Percentiles rank a stretch among this genome's conserved stretches.
Evolutionary conservation across 2,797 vertebrate species (phyloP).

Genomic region (Falco rusticolus): DNA sequence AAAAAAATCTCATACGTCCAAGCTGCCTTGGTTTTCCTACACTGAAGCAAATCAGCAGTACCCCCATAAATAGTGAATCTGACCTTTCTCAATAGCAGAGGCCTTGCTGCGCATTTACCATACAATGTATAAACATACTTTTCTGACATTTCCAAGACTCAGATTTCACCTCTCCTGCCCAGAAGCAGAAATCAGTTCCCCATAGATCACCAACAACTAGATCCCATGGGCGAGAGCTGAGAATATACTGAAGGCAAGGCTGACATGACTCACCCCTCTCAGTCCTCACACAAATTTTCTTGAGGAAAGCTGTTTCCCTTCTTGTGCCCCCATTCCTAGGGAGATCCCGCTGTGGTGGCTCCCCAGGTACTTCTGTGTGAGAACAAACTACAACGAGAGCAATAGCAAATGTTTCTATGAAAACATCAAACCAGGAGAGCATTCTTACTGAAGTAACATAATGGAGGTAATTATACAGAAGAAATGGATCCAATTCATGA

Average conservation of each 20-base stretch:
- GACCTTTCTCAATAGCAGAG: background rate
- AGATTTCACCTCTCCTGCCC: background rate
- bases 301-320: background rate
- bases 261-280: accelerated
- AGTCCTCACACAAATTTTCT: background rate
- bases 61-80: background rate
- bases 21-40: background rate
- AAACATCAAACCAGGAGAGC: background rate
- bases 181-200: background rate
- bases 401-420: background rate
- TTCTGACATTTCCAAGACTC: background rate
- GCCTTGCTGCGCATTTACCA: background rate
- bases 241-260: background rate
- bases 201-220: background rate
- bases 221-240: background rate
- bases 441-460: background rate
- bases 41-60: background rate
- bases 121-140: background rate
- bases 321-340: background rate
- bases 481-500: background rate
- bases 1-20: background rate
- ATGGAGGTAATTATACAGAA: background rate
- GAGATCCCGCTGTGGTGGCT: background rate
- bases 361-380: background rate
- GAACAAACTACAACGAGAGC: background rate